Base-by-base conservation (phyloP, 37 sponge, comb jelly and placozoan species). In the Eunapius fragilis region DNA sequence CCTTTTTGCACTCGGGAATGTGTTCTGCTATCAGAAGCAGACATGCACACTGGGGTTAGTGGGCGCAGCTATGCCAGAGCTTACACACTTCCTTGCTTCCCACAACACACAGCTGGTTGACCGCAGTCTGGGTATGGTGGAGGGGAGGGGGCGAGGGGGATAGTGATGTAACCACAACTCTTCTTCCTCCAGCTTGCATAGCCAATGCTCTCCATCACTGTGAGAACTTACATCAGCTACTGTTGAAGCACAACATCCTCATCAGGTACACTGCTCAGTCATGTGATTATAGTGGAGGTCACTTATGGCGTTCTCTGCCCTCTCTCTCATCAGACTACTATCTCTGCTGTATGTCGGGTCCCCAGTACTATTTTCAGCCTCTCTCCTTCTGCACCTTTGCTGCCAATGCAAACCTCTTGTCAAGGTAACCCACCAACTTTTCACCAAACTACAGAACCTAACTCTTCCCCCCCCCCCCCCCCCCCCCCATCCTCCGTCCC, bases 201-300 rank as follows among this genome's bases (percentile, higher is more conserved):
- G 75, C 75, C 75, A 75, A 75, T 75, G 75, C 35, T 0, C 75
- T 75, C 35, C 75, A 75, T 25, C 75, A 75, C 32, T 75, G 75
- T 75, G 36, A 36, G 9, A 36, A 75, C 75, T 36, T 75, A 22
- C 24, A 36, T 13, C 75, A 34, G 25, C 35, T 75, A 36, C 12
- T 75, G 75, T 0, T 75, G 75, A 75, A 75, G 75, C 75, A 75
- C 36, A 33, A 33, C 24, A 36, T 36, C 75, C 75, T 31, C 25
- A 17, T 17, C 58, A 12, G 58, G 58, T 58, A 58, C 36, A 75
- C 3, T 34, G 36, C 32, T 73, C 25, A 25, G 75, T 33, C 22
- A 31, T 14, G 19, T 2, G 30, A 2, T 34, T 33, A 19, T 7
- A 11, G 35, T 6, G 24, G 7, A 7, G 35, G 35, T 9, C 32